Conservation (phyloP, 1,140 invertebrate species). For the Psix sp. region DNA sequence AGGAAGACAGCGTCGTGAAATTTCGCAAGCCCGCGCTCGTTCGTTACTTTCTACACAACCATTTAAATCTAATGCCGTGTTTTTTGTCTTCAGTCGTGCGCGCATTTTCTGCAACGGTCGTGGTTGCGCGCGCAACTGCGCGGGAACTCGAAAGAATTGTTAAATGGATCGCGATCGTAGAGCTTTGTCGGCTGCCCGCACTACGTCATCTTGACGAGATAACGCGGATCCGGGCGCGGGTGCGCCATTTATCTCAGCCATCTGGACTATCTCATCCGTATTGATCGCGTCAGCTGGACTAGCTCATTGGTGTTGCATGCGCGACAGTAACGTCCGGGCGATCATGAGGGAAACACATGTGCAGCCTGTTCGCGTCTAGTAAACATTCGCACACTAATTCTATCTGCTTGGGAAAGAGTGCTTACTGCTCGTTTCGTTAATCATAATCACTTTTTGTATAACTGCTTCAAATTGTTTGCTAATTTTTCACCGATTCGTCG, state of each 20-base stretch:
- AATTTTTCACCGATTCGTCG: too few relatives aligned
- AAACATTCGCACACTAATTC: constrained; percentile 22
- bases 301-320: constrained; percentile 14
- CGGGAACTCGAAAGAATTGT: constrained; percentile 9
- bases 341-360: constrained; percentile 69
- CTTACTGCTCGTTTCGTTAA: not conserved
- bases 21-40: constrained; percentile 12
- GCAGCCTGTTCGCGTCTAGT: constrained; percentile 30
- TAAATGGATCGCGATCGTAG: constrained; percentile 33
- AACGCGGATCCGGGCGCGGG: constrained; percentile 27
- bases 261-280: constrained; percentile 72
- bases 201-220: constrained; percentile 40
- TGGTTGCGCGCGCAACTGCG: constrained; percentile 17
- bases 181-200: constrained; percentile 12
- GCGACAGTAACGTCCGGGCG: constrained; percentile 71
- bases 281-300: constrained; percentile 72
- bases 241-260: constrained; percentile 59
- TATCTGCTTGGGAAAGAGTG: too few relatives aligned
- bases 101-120: constrained; percentile 8
- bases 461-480: too few relatives aligned
- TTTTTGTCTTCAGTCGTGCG: not conserved
- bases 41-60: constrained; percentile 28
- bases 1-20: constrained; percentile 14
- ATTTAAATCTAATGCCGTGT: constrained; percentile 18
- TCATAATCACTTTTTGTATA: too few relatives aligned